Evolutionary conservation across 2,888 invertebrate genomes (phyloP).

Genomic region (Cephus pygmeus): DNA sequence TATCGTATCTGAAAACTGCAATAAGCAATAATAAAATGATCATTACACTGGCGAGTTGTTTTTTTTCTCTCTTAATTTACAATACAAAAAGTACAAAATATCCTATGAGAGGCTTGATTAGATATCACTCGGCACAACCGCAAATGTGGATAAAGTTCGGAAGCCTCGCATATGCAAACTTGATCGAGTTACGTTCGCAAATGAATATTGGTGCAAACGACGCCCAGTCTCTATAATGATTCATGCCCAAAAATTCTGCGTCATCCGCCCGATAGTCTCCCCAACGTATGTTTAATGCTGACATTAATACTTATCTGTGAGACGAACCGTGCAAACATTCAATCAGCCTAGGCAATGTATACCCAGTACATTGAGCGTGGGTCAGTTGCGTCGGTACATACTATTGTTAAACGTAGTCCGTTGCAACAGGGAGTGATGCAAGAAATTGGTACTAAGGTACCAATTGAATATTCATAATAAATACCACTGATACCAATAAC

Average conservation of each 20-base stretch:
- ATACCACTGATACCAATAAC: neutral
- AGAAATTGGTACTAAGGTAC: neutral
- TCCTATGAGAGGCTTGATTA: neutral
- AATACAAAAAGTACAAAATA: neutral
- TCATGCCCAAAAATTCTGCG: neutral
- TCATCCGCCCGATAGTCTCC: neutral
- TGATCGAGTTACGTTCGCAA: neutral
- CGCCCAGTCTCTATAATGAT: neutral
- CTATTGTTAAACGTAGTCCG: neutral
- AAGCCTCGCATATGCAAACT: neutral
- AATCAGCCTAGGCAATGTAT: neutral
- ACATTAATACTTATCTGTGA: neutral
- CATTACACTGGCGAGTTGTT: neutral
- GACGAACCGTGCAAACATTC: neutral
- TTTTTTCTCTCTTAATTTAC: neutral
- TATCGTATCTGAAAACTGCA: neutral
- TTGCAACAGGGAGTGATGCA: neutral
- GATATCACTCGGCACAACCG: neutral
- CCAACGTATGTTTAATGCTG: neutral
- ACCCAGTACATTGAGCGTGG: neutral
- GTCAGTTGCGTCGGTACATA: neutral
- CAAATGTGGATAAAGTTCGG: neutral
- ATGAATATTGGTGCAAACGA: neutral
- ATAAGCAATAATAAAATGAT: neutral
- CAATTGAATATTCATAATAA: conserved; percentile 1